Percentiles rank a stretch among this genome's conserved stretches.
Conservation (phyloP, 2,888 invertebrate species). For the Anorthoa munda region DNA sequence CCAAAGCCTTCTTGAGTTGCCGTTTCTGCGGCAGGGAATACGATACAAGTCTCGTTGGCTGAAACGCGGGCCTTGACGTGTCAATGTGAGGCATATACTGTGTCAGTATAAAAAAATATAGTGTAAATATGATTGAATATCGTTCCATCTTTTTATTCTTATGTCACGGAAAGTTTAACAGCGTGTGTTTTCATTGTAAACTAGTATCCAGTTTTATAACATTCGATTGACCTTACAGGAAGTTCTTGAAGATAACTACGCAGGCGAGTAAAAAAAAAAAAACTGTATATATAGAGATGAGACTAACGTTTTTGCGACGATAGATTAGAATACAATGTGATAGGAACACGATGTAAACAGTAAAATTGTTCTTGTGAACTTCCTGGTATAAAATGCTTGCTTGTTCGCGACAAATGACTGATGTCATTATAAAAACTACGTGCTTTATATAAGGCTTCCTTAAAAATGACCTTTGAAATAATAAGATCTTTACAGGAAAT, state of each 20-base stretch:
- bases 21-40: constrained; percentile 78
- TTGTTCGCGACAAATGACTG: constrained; percentile 17
- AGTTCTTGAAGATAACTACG: constrained; percentile 75
- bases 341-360: constrained; percentile 8
- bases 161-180: constrained; percentile 73
- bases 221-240: constrained; percentile 82
- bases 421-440: constrained; percentile 19
- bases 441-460: constrained; percentile 40
- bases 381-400: constrained; percentile 48
- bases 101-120: constrained; percentile 66
- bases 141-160: constrained; percentile 73
- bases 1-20: constrained; percentile 76
- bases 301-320: constrained; percentile 46
- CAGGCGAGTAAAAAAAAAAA: constrained; percentile 56
- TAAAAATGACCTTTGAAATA: constrained; percentile 45
- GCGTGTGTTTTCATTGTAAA: constrained; percentile 78
- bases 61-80: constrained; percentile 54
- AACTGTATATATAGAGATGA: constrained; percentile 54
- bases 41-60: constrained; percentile 69
- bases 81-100: constrained; percentile 61
- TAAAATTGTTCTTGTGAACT: constrained; percentile 36
- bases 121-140: constrained; percentile 51
- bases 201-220: constrained; percentile 83
- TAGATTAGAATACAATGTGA: constrained; percentile 55
- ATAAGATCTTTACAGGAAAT: constrained; percentile 44